These are phyloP conservation scores for Sebastes nivosus DNA, from an alignment of 2,797 vertebrate species.

Conservation along the genomic window DNA sequence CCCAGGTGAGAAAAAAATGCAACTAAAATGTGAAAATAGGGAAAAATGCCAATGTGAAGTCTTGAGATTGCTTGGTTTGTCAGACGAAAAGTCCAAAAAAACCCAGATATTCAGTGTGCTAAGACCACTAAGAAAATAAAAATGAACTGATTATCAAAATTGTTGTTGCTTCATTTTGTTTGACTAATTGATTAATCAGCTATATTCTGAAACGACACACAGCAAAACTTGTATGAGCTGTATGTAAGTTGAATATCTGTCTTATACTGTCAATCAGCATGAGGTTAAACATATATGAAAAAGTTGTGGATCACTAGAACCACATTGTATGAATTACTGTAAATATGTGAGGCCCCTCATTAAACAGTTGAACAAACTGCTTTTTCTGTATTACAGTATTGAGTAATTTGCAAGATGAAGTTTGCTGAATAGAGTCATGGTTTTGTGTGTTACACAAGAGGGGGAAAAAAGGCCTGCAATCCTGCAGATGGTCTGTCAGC, in stretches of 20 bases:
- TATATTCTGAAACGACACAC: not conserved
- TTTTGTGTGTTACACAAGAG: not conserved
- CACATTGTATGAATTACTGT: not conserved
- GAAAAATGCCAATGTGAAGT: too few species aligned
- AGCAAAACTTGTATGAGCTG: not conserved
- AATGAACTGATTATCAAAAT: not conserved
- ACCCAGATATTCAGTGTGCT: not conserved
- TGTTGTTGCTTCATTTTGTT: not conserved
- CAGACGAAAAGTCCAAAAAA: not conserved
- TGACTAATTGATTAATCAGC: not conserved
- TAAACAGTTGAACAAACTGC: not conserved
- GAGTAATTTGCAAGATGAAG: not conserved
- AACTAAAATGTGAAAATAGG: too few species aligned
- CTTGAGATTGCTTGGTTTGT: not conserved
- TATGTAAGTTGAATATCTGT: not conserved
- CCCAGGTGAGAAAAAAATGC: not conserved
- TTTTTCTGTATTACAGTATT: not conserved
- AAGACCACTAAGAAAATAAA: not conserved
- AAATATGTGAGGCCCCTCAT: not conserved
- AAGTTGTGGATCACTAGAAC: not conserved
- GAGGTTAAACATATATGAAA: not conserved
- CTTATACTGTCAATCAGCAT: not conserved
- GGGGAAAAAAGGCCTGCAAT: not conserved
- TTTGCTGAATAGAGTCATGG: not conserved
- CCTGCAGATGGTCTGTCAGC: constrained; percentile 40